A percentile compares a stretch with the other conserved stretches of the same genome.
phyloP scores from a whole-genome alignment of 2,113 vertebrate species.

The Ammodramus savannarum region DNA sequence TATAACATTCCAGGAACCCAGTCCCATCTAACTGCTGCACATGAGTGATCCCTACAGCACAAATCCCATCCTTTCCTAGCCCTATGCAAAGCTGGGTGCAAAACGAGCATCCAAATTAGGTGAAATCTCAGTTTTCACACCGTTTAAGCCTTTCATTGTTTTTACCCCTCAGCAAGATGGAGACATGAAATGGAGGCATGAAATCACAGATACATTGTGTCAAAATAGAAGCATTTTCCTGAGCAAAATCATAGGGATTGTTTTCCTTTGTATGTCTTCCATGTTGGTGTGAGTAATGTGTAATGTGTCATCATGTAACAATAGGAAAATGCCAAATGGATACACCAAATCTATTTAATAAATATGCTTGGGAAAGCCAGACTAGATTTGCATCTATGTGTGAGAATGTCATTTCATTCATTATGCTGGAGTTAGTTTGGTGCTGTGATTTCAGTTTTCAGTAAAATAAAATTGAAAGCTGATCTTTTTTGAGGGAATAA shows the following conservation, averaged over 20 bases:
- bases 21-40: neutral
- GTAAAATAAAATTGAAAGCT: neutral
- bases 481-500: neutral
- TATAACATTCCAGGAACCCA: neutral
- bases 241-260: neutral
- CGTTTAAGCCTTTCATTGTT: neutral
- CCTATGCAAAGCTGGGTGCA: neutral
- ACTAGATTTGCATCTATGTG: neutral
- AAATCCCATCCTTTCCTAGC: neutral
- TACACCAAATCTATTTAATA: neutral
- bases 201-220: conserved; percentile 26
- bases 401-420: neutral
- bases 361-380: neutral
- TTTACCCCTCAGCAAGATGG: conserved; percentile 18
- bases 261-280: neutral
- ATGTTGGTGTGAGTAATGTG: neutral
- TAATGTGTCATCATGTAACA: neutral
- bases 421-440: neutral
- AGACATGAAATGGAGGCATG: neutral
- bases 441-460: neutral
- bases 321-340: neutral
- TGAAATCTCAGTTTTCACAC: neutral
- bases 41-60: neutral
- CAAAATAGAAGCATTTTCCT: neutral
- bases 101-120: neutral